Evolutionary conservation across 92 coral and sea anemone genomes (phyloP).

Genomic region (Phymanthus crucifer): DNA sequence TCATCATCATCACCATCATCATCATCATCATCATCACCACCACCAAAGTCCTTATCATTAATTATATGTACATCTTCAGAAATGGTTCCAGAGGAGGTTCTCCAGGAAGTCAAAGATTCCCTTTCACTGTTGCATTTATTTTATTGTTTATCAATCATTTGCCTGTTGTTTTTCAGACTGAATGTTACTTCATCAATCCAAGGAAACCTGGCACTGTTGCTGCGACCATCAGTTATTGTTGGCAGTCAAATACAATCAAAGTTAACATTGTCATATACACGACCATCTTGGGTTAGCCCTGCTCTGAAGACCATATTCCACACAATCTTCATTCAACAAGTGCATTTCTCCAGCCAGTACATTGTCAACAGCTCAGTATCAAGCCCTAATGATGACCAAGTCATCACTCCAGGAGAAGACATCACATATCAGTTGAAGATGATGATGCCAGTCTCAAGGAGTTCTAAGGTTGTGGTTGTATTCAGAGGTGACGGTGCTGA

Average conservation of each 20-base stretch:
- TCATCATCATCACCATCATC: too few relatives aligned
- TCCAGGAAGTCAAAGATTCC: not conserved
- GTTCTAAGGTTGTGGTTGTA: conserved; percentile 50
- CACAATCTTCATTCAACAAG: conserved; percentile 27
- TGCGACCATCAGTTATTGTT: conserved; percentile 67
- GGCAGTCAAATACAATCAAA: conserved; percentile 38
- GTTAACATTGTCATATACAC: conserved; percentile 57
- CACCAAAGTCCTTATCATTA: too few relatives aligned
- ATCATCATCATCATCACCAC: too few relatives aligned
- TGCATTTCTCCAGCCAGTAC: conserved; percentile 28
- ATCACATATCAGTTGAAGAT: conserved; percentile 42
- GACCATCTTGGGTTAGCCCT: conserved; percentile 63
- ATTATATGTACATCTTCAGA: too few relatives aligned
- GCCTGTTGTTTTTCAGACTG: conserved; percentile 46
- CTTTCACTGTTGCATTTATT: not conserved
- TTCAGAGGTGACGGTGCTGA: conserved; percentile 50
- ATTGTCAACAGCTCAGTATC: conserved; percentile 50
- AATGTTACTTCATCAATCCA: conserved; percentile 54
- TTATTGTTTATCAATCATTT: not conserved
- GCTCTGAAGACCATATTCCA: not conserved
- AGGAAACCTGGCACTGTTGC: conserved; percentile 40
- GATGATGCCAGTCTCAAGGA: conserved; percentile 77
- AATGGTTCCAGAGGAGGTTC: too few relatives aligned
- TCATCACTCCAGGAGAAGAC: conserved; percentile 76
- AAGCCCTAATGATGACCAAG: conserved; percentile 37